A percentile compares a stretch with the other conserved stretches of the same genome.
Conservation (phyloP, 2,797 vertebrate species). For the Acrossocheilus wenchowensis region DNA sequence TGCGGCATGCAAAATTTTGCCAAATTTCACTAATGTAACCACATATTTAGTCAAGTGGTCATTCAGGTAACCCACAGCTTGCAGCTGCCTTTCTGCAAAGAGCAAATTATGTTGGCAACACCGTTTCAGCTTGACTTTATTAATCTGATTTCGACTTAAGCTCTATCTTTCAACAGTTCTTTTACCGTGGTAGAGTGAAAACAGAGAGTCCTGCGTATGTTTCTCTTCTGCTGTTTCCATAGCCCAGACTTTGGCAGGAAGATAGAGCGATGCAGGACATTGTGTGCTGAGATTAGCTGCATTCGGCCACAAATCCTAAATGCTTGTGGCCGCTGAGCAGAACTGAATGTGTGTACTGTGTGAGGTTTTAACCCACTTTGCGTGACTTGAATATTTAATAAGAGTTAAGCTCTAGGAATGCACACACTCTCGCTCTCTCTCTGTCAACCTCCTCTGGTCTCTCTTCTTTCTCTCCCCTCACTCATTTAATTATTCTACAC, state of each 20-base stretch:
- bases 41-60: neutral
- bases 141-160: conserved; percentile 14
- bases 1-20: neutral
- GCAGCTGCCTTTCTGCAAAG: neutral
- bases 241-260: conserved; percentile 42
- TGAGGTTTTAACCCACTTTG: conserved; percentile 74
- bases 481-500: conserved; percentile 65
- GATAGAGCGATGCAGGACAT: conserved; percentile 62
- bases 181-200: neutral
- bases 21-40: neutral
- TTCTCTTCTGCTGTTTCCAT: conserved; percentile 53
- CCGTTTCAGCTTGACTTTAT: conserved; percentile 7
- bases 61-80: neutral
- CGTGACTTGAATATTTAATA: conserved; percentile 73
- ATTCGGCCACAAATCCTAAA: conserved; percentile 57
- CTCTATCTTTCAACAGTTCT: conserved; percentile 17
- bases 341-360: conserved; percentile 67
- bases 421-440: conserved; percentile 40
- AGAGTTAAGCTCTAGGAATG: conserved; percentile 67
- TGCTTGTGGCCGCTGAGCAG: conserved; percentile 58
- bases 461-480: conserved; percentile 29
- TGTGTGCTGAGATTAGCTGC: conserved; percentile 60
- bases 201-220: conserved; percentile 44
- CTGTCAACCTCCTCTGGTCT: conserved; percentile 21
- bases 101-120: neutral